phyloP scores from a whole-genome alignment of 2,797 vertebrate species.

The Manis javanica region DNA sequence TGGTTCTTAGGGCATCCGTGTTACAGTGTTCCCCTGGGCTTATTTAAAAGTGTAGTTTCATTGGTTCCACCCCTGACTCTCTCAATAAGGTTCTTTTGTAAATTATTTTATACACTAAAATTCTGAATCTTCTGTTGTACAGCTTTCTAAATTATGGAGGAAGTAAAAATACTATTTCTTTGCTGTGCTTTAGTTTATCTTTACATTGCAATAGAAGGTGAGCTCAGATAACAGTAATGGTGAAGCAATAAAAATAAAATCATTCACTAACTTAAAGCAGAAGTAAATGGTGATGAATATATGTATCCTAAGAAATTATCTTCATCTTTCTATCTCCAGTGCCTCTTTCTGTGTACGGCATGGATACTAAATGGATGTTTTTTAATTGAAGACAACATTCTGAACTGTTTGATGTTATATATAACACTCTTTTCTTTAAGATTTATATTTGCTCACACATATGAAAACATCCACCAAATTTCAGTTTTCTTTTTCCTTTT shows the following conservation, averaged over 20 bases:
- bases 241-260: neutral
- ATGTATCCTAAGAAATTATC: neutral
- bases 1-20: neutral
- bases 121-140: neutral
- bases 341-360: neutral
- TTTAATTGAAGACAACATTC: neutral
- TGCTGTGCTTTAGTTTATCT: neutral
- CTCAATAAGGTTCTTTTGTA: neutral
- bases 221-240: neutral
- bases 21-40: neutral
- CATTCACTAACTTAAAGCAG: neutral
- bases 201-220: neutral
- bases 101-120: neutral
- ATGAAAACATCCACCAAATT: neutral
- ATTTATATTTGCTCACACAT: neutral
- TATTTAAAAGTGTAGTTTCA: neutral
- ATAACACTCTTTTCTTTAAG: neutral
- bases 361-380: neutral
- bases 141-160: neutral
- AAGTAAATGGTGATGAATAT: neutral
- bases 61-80: neutral
- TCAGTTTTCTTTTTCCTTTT: conserved; percentile 10
- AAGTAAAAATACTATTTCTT: neutral
- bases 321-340: neutral
- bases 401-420: neutral